These are phyloP conservation scores for Himalopsyche anomala DNA, from an alignment of 2,888 invertebrate species.

Conservation along the genomic window DNA sequence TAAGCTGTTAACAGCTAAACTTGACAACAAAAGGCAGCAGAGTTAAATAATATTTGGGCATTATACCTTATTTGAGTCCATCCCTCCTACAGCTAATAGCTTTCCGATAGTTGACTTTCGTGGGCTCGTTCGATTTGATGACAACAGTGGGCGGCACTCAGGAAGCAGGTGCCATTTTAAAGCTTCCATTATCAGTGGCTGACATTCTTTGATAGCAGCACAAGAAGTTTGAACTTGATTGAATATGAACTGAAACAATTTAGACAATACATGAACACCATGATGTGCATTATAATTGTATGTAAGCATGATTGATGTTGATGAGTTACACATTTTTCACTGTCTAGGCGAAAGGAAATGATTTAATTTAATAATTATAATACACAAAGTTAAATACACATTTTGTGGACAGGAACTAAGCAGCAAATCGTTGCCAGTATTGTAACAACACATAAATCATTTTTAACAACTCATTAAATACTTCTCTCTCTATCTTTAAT, in stretches of 20 bases:
- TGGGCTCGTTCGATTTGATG: slow-evolving; percentile 89
- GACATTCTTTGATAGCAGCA: slow-evolving; percentile 84
- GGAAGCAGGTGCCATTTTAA: slow-evolving; percentile 95
- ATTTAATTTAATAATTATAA: too few relatives aligned
- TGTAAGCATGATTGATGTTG: too few relatives aligned
- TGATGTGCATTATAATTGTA: too few relatives aligned
- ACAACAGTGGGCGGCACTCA: slow-evolving; percentile 86
- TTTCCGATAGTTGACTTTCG: slow-evolving; percentile 94
- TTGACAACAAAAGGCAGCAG: slow-evolving; percentile 24
- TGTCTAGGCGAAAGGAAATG: too few relatives aligned
- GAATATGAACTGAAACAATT: slow-evolving; percentile 83
- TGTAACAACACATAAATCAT: too few relatives aligned
- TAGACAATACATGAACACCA: background rate
- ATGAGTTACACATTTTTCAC: too few relatives aligned
- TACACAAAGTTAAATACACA: too few relatives aligned
- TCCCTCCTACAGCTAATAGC: slow-evolving; percentile 92
- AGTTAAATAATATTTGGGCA: background rate
- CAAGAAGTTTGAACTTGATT: slow-evolving; percentile 88
- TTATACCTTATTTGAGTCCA: slow-evolving; percentile 82
- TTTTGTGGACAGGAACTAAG: too few relatives aligned
- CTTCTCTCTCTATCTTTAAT: too few relatives aligned
- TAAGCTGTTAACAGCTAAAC: too few relatives aligned
- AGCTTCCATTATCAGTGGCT: slow-evolving; percentile 94
- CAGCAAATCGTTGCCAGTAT: too few relatives aligned
- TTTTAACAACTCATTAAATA: too few relatives aligned